A percentile compares a stretch with the other conserved stretches of the same genome.
Evolutionary conservation across 2,113 vertebrate species (phyloP).

Genomic region (Dendropsophus ebraccatus): DNA sequence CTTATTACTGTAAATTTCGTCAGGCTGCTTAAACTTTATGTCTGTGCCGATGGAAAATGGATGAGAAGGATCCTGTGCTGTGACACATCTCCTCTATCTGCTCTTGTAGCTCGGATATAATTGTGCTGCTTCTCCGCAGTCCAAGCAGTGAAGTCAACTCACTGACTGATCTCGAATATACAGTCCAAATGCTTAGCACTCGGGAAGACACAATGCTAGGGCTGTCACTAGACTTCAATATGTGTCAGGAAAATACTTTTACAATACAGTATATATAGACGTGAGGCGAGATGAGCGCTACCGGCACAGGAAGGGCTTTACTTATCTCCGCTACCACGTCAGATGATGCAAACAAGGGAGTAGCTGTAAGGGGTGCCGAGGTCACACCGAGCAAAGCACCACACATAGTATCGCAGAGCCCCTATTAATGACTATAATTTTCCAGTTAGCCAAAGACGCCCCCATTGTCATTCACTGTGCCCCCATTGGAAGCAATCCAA

Average conservation of each 20-base stretch:
- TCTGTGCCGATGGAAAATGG: conserved; percentile 14
- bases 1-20: conserved; percentile 5
- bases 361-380: background rate
- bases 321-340: background rate
- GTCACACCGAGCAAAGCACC: too few relatives aligned
- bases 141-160: background rate
- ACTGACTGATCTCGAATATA: background rate
- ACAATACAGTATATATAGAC: background rate
- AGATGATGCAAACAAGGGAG: background rate
- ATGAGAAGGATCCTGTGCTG: background rate
- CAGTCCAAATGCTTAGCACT: background rate
- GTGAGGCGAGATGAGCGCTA: background rate
- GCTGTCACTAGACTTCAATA: background rate
- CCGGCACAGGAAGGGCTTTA: background rate
- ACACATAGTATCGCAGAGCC: background rate
- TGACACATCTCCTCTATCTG: conserved; percentile 7
- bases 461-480: background rate
- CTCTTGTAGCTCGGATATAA: background rate
- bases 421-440: background rate
- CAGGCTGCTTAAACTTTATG: conserved; percentile 34
- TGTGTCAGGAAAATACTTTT: background rate
- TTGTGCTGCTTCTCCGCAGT: background rate
- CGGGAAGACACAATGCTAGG: background rate
- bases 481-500: background rate
- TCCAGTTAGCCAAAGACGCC: too few relatives aligned